Percentiles rank a stretch among this genome's conserved stretches.
Conservation (phyloP, 2,113 vertebrate genomes). For the Cephalopholis sonnerati region DNA sequence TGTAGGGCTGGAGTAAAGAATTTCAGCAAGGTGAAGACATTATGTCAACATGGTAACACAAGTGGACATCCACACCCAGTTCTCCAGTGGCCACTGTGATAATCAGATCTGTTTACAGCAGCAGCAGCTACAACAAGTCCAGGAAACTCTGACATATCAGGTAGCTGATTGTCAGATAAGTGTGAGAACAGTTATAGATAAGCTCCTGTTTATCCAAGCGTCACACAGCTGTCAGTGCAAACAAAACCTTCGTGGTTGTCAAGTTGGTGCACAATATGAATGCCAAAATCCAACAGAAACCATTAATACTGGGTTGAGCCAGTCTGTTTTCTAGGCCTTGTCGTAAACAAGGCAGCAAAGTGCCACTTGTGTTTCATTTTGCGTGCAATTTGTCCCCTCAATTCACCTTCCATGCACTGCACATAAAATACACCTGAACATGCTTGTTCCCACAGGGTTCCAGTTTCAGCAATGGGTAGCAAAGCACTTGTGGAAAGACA, state of each 20-base stretch:
- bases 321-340: neutral
- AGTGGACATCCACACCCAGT: slow-evolving; percentile 52
- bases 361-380: slow-evolving; percentile 23
- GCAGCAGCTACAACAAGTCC: slow-evolving; percentile 60
- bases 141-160: slow-evolving; percentile 72
- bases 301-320: neutral
- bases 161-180: slow-evolving; percentile 73
- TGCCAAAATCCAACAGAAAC: neutral
- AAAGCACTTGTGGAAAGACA: slow-evolving; percentile 79
- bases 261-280: neutral
- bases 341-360: slow-evolving; percentile 13
- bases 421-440: slow-evolving; percentile 78
- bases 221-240: slow-evolving; percentile 20
- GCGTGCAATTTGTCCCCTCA: slow-evolving; percentile 34
- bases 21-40: slow-evolving; percentile 17
- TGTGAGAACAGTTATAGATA: slow-evolving; percentile 72
- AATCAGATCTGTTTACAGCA: slow-evolving; percentile 73
- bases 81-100: slow-evolving; percentile 58
- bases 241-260: slow-evolving; percentile 3
- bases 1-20: slow-evolving; percentile 12
- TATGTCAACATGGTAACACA: slow-evolving; percentile 19
- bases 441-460: slow-evolving; percentile 86
- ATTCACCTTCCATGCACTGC: slow-evolving; percentile 55
- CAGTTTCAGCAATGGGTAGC: slow-evolving; percentile 81
- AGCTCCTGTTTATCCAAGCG: slow-evolving; percentile 54